Evolutionary conservation across 2,888 invertebrate genomes (phyloP).

Genomic region (Tiliacea aurago): DNA sequence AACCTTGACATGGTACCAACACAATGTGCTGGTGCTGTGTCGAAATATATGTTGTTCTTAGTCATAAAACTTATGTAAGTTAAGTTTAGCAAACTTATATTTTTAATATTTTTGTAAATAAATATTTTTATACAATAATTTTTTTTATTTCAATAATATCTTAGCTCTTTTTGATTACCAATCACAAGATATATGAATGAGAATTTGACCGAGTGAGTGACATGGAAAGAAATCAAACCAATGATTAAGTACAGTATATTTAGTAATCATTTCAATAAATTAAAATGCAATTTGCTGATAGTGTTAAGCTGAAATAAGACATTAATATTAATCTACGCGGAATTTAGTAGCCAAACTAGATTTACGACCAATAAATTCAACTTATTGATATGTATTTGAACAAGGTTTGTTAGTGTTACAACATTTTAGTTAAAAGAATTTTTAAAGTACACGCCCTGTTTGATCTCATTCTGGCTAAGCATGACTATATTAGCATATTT

Average conservation of each 20-base stretch:
- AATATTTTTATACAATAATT: conserved; percentile 72
- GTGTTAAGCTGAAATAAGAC: conserved; percentile 42
- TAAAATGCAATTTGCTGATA: conserved; percentile 48
- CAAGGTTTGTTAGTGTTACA: conserved; percentile 32
- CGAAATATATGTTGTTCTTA: conserved; percentile 82
- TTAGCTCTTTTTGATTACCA: not conserved
- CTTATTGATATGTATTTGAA: conserved; percentile 40
- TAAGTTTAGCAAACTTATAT: conserved; percentile 77
- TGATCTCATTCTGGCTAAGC: conserved; percentile 30
- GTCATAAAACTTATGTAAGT: conserved; percentile 79
- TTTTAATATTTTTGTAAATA: conserved; percentile 81
- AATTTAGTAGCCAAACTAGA: conserved; percentile 37
- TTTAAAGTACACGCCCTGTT: conserved; percentile 27
- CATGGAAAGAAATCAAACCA: conserved; percentile 11
- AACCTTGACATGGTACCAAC: conserved; percentile 83
- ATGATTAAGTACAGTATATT: conserved; percentile 49
- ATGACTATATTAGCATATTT: conserved; percentile 19
- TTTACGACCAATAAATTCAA: conserved; percentile 39
- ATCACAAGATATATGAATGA: not conserved
- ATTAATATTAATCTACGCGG: conserved; percentile 41
- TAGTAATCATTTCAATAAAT: conserved; percentile 49
- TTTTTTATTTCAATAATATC: conserved; percentile 22
- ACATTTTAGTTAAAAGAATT: conserved; percentile 32
- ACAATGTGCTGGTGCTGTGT: conserved; percentile 80
- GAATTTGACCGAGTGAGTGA: not conserved